Conservation (phyloP, 2,797 vertebrate genomes). For the Coendou prehensilis region DNA sequence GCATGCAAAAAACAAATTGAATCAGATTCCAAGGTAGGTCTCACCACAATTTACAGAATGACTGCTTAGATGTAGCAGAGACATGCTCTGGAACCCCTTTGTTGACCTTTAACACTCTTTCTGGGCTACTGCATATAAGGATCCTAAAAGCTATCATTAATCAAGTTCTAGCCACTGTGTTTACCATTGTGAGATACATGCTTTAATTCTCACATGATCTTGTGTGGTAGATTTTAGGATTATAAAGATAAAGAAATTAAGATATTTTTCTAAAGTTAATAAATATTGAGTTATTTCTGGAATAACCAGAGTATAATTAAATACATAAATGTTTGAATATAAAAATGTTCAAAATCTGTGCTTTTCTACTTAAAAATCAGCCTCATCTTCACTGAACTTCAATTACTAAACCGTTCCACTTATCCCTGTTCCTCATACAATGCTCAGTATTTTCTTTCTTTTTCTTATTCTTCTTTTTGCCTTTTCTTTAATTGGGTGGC, state of each 20-base stretch:
- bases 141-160: neutral
- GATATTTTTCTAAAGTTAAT: constrained; percentile 52
- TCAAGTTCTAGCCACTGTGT: neutral
- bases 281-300: constrained; percentile 30
- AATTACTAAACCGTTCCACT: neutral
- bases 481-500: constrained; percentile 1
- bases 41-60: neutral
- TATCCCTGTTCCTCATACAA: neutral
- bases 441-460: neutral
- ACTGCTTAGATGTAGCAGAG: neutral
- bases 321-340: neutral
- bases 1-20: constrained; percentile 94
- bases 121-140: neutral
- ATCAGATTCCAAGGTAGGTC: constrained; percentile 94
- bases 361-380: constrained; percentile 11
- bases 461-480: neutral
- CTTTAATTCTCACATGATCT: constrained; percentile 5
- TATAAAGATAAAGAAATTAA: neutral
- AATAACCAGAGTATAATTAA: neutral
- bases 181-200: neutral
- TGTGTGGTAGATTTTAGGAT: neutral
- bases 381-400: neutral
- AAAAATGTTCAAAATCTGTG: neutral
- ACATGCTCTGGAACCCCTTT: neutral
- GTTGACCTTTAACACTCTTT: neutral